Evolutionary conservation across 2,888 invertebrate species (phyloP).

Genomic region (Cataglyphis livida): DNA sequence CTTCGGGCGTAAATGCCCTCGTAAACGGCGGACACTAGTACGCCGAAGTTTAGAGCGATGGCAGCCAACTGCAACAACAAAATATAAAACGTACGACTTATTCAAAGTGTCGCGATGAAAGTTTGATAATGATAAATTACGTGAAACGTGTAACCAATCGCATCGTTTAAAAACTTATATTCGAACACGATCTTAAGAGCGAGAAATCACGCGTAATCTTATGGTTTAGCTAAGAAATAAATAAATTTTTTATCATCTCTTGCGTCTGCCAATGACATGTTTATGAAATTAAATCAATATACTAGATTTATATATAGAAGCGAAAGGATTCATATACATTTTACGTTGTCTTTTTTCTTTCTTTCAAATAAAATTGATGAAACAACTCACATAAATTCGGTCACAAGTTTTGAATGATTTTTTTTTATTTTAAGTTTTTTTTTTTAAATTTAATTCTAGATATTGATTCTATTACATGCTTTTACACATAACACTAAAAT

Average conservation of each 20-base stretch:
- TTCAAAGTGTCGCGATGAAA: not conserved
- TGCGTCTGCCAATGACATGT: not conserved
- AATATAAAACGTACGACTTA: slow-evolving; percentile 26
- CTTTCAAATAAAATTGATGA: not conserved
- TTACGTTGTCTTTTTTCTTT: not conserved
- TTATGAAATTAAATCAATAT: not conserved
- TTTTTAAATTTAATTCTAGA: not conserved
- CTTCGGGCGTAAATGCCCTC: slow-evolving; percentile 93
- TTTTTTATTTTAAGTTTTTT: not conserved
- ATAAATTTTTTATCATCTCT: not conserved
- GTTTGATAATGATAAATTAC: not conserved
- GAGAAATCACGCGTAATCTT: not conserved
- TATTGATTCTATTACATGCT: not conserved
- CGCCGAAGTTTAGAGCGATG: slow-evolving; percentile 91
- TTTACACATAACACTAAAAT: not conserved
- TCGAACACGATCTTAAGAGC: not conserved
- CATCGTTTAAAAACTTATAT: not conserved
- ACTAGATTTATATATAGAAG: not conserved
- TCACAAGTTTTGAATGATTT: no score
- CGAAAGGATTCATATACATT: not conserved
- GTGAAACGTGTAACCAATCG: not conserved
- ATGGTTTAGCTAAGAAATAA: not conserved
- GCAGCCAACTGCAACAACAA: slow-evolving; percentile 89
- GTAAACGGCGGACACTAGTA: slow-evolving; percentile 93
- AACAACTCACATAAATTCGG: not conserved